A percentile compares a stretch with the other conserved stretches of the same genome.
Conservation (phyloP, 2,113 vertebrate species). For the Macroglossus sobrinus region DNA sequence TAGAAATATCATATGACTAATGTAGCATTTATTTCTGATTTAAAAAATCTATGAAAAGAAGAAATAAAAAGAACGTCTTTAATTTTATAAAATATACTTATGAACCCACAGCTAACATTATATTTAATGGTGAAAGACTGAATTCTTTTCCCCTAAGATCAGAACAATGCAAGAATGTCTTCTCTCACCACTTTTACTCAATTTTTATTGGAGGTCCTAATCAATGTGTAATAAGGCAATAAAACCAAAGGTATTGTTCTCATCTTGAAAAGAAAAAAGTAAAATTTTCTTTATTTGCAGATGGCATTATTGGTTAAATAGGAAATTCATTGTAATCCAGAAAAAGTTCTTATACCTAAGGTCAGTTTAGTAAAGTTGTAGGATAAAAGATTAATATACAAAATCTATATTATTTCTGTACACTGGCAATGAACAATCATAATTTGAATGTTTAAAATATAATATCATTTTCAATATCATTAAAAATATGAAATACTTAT, state of each 20-base stretch:
- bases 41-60: background rate
- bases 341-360: background rate
- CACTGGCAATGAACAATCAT: background rate
- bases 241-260: background rate
- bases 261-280: background rate
- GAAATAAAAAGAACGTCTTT: background rate
- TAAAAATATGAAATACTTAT: background rate
- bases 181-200: background rate
- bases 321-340: background rate
- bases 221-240: background rate
- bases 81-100: background rate
- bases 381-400: background rate
- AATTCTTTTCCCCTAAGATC: background rate
- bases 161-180: background rate
- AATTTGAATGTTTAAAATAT: background rate
- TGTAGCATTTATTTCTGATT: background rate
- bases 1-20: background rate
- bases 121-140: background rate
- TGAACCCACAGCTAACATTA: background rate
- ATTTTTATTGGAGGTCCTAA: background rate
- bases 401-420: background rate
- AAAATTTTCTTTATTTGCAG: background rate
- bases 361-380: background rate
- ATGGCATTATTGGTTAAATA: background rate
- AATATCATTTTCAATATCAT: background rate